Percentiles rank a stretch among this genome's conserved stretches.
These are phyloP conservation scores for Neoarius graeffei DNA, from an alignment of 2,113 vertebrate genomes.

Conservation along the genomic window DNA sequence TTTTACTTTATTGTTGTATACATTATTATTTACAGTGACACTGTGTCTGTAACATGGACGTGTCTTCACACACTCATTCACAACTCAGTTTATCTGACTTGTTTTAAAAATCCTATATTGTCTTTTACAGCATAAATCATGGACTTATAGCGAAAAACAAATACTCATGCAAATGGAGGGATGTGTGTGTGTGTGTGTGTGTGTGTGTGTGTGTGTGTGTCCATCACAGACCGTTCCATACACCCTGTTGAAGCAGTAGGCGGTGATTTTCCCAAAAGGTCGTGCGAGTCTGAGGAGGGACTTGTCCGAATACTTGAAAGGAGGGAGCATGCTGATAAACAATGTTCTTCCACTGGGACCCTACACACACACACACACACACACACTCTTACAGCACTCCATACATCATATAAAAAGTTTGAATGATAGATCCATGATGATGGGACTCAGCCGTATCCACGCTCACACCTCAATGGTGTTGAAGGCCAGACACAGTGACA, in stretches of 20 bases:
- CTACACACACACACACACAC: constrained; percentile 39
- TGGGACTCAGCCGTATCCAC: too few relatives aligned
- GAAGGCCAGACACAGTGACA: constrained; percentile 78
- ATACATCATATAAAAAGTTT: neutral
- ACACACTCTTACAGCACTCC: neutral
- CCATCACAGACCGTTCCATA: constrained; percentile 32
- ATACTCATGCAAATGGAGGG: neutral
- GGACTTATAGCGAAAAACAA: neutral
- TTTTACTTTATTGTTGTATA: neutral
- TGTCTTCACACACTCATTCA: neutral
- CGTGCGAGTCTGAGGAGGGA: constrained; percentile 78
- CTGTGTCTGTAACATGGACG: neutral
- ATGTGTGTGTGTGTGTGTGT: constrained; percentile 17
- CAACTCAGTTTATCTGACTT: neutral
- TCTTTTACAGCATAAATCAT: neutral
- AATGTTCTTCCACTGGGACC: constrained; percentile 75
- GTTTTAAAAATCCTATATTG: neutral
- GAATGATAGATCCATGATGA: too few relatives aligned
- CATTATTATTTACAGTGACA: neutral
- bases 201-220: constrained; percentile 16
- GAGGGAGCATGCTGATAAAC: constrained; percentile 81
- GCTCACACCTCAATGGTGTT: constrained; percentile 81
- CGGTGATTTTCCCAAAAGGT: constrained; percentile 75
- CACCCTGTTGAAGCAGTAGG: constrained; percentile 49
- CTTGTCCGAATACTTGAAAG: constrained; percentile 77